Evolutionary conservation across 1,140 invertebrate genomes (phyloP).

Genomic region (Pantala flavescens): DNA sequence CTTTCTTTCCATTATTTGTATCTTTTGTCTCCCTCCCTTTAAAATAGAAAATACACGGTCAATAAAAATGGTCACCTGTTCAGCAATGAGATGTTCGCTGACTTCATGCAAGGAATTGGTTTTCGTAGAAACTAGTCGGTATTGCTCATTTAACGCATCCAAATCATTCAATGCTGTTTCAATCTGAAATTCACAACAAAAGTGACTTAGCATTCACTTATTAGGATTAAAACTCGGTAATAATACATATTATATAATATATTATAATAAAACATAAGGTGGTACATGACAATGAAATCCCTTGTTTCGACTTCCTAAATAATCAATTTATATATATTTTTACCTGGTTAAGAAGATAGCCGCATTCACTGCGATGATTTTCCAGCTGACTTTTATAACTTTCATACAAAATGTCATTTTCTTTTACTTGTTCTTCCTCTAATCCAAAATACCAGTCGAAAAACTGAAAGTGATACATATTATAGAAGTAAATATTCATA

Average conservation of each 20-base stretch:
- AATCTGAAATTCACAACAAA: constrained; percentile 42
- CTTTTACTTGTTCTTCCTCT: constrained; percentile 49
- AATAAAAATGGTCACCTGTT: constrained; percentile 47
- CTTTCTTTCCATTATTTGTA: not conserved
- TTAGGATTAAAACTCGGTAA: constrained; percentile 22
- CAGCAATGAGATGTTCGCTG: constrained; percentile 77
- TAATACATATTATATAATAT: constrained; percentile 7
- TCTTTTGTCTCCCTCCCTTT: too few species aligned
- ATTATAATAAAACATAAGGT: constrained; percentile 9
- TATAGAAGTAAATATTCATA: constrained; percentile 9
- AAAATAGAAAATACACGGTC: too few species aligned
- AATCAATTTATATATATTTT: constrained; percentile 18
- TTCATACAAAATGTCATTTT: constrained; percentile 52
- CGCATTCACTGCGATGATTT: constrained; percentile 56
- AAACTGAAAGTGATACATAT: constrained; percentile 37
- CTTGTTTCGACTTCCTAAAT: too few species aligned
- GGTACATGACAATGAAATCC: not conserved
- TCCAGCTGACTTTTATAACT: constrained; percentile 60
- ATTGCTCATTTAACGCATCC: constrained; percentile 59
- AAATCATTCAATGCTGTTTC: constrained; percentile 59
- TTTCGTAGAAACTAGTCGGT: constrained; percentile 75
- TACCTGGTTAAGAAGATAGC: constrained; percentile 52
- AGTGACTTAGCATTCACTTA: constrained; percentile 3
- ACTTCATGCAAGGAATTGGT: constrained; percentile 80
- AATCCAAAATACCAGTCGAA: constrained; percentile 56